Evolutionary conservation across 1,140 invertebrate species (phyloP), one percentile per base, ranked within the genome.

Genomic region (Maconellicoccus hirsutus): DNA sequence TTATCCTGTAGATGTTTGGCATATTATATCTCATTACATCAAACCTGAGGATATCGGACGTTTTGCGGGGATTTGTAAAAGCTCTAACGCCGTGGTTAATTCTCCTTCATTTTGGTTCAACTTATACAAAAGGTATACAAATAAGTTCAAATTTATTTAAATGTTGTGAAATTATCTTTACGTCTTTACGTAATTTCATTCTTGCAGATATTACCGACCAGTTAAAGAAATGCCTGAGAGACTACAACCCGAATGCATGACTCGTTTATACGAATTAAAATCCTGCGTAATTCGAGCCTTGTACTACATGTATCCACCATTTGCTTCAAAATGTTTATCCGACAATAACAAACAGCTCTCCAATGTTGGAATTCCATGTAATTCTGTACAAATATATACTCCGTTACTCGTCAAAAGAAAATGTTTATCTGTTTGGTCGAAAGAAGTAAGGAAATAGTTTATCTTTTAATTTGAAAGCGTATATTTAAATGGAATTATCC

Each of bases 221-320:
- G 42, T 52, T 52, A 52, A 52, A 19, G 42, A 52, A 52, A 52
- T 52, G 42, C 42, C 42, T 16, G 42, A 52, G 16, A 52, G 42
- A 52, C n/a, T 52, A 52, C 42, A 52, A 52, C 42, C 42, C 10
- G 42, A 52, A 52, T 52, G 42, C n/a, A 52, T 52, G 42, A 52
- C 42, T 14, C 42, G 42, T 8, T 16, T 52, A 8, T 52, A 52
- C n/a, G 42, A 52, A 52, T 16, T 52, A 16, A 52, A 52, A 52
- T 52, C 42, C 2, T 52, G 42, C n/a, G 42, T 52, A 3, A 52
- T 52, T 19, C 42, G 42, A 16, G 42, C 42, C n/a, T 52, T 52
- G 16, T 52, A 52, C 16, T 52, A 52, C n/a, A 52, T 16, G 6
- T 52, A 52, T 52, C 42, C 42, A 3, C 42, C 42, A 8, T 52